Percentiles rank a stretch among this genome's conserved stretches.
Conservation (phyloP, 2,888 invertebrate genomes). For the Steromphala cineraria region DNA sequence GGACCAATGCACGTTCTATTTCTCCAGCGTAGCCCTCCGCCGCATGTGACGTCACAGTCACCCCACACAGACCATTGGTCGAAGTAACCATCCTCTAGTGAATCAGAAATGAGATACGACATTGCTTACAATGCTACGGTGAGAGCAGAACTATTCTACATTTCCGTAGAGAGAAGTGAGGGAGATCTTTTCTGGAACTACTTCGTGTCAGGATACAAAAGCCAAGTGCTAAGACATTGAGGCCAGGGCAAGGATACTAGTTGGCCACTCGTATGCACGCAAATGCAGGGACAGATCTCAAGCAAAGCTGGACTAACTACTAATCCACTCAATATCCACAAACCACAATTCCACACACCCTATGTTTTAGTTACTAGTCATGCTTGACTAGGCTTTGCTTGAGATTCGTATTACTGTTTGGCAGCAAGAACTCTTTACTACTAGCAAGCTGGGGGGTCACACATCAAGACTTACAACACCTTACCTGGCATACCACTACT, state of each 20-base stretch:
- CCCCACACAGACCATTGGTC: constrained; percentile 46
- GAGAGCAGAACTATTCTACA: too few relatives aligned
- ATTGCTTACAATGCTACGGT: background rate
- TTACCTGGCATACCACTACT: background rate
- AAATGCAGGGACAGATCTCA: background rate
- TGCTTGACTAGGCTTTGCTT: background rate
- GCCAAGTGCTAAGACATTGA: background rate
- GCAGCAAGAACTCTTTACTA: too few relatives aligned
- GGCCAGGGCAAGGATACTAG: constrained; percentile 8
- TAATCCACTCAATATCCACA: background rate
- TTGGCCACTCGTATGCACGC: background rate
- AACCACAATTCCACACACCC: background rate
- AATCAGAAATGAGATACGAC: constrained; percentile 7
- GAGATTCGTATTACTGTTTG: background rate
- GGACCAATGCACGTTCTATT: constrained; percentile 38
- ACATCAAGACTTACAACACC: background rate
- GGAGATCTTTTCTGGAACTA: background rate
- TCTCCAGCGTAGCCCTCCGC: constrained; percentile 41
- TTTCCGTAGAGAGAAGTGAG: too few relatives aligned
- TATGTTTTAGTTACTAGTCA: too few relatives aligned
- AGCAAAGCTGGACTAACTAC: background rate
- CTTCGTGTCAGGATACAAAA: background rate
- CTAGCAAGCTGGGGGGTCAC: background rate
- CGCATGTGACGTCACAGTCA: constrained; percentile 47
- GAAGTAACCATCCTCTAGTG: constrained; percentile 56